These are phyloP conservation scores for Periophthalmus modestus DNA, from an alignment of 2,113 vertebrate species.

Conservation along the genomic window DNA sequence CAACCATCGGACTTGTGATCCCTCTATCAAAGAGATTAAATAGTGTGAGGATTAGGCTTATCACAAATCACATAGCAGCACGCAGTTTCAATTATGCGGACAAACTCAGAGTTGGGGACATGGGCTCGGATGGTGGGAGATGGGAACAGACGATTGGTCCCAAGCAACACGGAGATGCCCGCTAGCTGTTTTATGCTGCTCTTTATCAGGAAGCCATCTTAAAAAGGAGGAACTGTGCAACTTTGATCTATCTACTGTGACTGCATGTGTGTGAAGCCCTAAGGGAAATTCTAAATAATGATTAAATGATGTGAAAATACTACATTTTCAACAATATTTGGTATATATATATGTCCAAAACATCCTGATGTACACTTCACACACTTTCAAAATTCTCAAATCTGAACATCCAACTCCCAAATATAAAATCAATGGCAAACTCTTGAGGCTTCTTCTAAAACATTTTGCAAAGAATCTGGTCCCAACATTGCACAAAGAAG, in stretches of 20 bases:
- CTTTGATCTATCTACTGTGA: conserved; percentile 19
- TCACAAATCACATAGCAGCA: conserved; percentile 59
- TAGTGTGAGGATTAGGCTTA: conserved; percentile 63
- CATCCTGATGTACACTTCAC: too few relatives aligned
- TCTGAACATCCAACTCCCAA: neutral
- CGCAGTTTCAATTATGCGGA: conserved; percentile 59
- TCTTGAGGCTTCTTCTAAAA: neutral
- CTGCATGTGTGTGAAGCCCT: conserved; percentile 5
- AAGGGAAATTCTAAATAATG: conserved; percentile 11
- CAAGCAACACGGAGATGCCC: conserved; percentile 34
- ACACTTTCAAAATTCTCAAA: neutral
- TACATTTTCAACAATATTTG: neutral
- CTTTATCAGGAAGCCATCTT: conserved; percentile 43
- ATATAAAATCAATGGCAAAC: neutral
- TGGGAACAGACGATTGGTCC: conserved; percentile 33
- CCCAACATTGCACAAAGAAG: neutral
- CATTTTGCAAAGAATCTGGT: neutral
- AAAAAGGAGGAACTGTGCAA: conserved; percentile 4
- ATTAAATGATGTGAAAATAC: neutral
- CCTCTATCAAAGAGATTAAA: conserved; percentile 55
- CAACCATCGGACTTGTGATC: conserved; percentile 51
- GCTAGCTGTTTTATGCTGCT: conserved; percentile 47
- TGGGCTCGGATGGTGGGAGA: conserved; percentile 18
- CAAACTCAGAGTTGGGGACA: conserved; percentile 27
- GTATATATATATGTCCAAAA: neutral